These are phyloP conservation scores for Sphaerophoria taeniata DNA, from an alignment of 2,888 invertebrate genomes.

Conservation along the genomic window DNA sequence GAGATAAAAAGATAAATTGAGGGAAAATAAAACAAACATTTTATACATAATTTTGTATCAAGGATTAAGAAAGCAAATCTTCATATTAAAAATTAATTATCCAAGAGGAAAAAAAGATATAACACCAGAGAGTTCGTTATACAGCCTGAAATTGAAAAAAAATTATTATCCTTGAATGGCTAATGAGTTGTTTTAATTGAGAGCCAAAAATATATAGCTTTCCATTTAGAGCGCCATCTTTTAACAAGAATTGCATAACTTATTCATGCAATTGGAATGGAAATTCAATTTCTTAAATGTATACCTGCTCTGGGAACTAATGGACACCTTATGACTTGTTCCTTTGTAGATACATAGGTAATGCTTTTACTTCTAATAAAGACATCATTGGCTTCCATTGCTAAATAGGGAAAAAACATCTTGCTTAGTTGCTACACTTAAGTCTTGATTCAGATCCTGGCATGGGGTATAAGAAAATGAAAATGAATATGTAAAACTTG, in stretches of 20 bases:
- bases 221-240: slow-evolving; percentile 31
- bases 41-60: slow-evolving; percentile 22
- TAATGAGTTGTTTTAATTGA: slow-evolving; percentile 71
- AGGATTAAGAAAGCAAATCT: slow-evolving; percentile 33
- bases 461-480: too few relatives aligned
- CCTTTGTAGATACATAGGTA: not conserved
- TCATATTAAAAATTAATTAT: slow-evolving; percentile 70
- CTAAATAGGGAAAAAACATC: too few relatives aligned
- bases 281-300: slow-evolving; percentile 66
- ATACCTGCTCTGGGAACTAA: slow-evolving; percentile 46
- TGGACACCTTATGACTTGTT: slow-evolving; percentile 41
- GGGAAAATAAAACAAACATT: slow-evolving; percentile 37
- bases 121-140: too few relatives aligned
- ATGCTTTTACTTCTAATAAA: slow-evolving; percentile 21
- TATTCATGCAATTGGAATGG: slow-evolving; percentile 71
- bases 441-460: too few relatives aligned
- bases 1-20: too few relatives aligned
- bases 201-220: slow-evolving; percentile 28
- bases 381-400: not conserved
- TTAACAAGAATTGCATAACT: slow-evolving; percentile 65
- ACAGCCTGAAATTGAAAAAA: not conserved
- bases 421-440: too few relatives aligned
- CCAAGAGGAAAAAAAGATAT: slow-evolving; percentile 58
- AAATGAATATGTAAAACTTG: too few relatives aligned
- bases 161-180: slow-evolving; percentile 57